These are phyloP conservation scores for Acronicta alni DNA, from an alignment of 2,888 invertebrate genomes.

Conservation along the genomic window DNA sequence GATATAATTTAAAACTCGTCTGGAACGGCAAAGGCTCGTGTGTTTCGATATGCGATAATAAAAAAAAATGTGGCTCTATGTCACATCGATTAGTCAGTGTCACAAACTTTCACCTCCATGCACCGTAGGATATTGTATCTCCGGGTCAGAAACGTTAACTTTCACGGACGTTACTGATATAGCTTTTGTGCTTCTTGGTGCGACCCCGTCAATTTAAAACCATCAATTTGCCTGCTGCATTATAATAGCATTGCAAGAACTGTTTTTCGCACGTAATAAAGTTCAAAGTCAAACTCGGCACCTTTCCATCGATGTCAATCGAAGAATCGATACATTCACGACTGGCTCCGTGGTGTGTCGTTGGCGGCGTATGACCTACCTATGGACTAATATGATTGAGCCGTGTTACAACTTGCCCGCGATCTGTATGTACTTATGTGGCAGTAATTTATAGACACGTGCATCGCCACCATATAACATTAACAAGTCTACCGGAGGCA, in stretches of 20 bases:
- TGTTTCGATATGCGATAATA: conserved; percentile 54
- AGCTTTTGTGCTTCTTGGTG: conserved; percentile 66
- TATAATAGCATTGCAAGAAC: conserved; percentile 22
- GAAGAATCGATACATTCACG: conserved; percentile 69
- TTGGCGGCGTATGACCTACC: conserved; percentile 56
- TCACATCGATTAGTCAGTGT: conserved; percentile 79
- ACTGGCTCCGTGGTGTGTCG: conserved; percentile 67
- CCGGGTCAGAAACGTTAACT: conserved; percentile 72
- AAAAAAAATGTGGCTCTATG: conserved; percentile 65
- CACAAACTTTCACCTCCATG: conserved; percentile 82
- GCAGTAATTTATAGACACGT: conserved; percentile 42
- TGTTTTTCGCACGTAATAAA: conserved; percentile 49
- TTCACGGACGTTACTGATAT: conserved; percentile 75
- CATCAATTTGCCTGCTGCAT: conserved; percentile 64
- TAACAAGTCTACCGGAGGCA: conserved; percentile 5
- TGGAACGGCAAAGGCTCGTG: conserved; percentile 41
- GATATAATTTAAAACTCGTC: conserved; percentile 26
- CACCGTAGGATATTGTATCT: conserved; percentile 76
- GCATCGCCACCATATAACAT: conserved; percentile 22
- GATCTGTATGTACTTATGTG: conserved; percentile 20
- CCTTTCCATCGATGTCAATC: conserved; percentile 72
- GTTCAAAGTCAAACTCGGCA: conserved; percentile 59
- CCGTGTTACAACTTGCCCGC: conserved; percentile 33
- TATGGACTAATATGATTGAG: conserved; percentile 54
- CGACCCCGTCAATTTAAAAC: conserved; percentile 65